Evolutionary conservation across 2,797 vertebrate genomes (phyloP), one percentile per base, ranked within the genome.

Genomic region (Merluccius polli): DNA sequence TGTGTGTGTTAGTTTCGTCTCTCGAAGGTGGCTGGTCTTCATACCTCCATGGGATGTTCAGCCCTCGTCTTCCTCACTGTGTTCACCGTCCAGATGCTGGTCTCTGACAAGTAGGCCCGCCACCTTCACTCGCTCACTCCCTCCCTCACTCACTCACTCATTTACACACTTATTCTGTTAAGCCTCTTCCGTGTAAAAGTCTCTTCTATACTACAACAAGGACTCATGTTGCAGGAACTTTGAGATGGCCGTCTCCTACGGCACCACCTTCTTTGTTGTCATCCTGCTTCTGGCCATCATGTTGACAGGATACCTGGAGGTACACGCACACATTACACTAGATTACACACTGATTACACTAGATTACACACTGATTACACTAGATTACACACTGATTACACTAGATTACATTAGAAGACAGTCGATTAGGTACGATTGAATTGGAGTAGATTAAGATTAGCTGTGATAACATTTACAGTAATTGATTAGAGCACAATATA

Each of bases 71-170:
- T 95, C 59, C 73, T 92, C 4, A 87, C 91, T 38, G 82, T 95
- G 48, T 97, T 97, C 79, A 65, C 86, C 13, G 92, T 97, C 79
- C 96, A 97, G 90, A 95, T 97, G 92, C 89, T 97, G 8, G 94
- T 96, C 74, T 95, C 95, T 1, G 73, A 89, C 73, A 95, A 85
- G 96, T 97, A 86, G 95, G 93, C 76, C 10, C 8, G 2, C 21
- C 24, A 16, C 33, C 24, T 27, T 63, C 21, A 78, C 48, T 48
- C 59, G 30, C 32, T 52, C 32, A 59, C n/a, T 13, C 75, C 31
- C 24, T 18, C 32, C 12, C 31, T 16, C 65, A 11, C 29, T 21
- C 71, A 5, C 16, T 73, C 36, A 52, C 35, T n/a, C n/a, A n/a
- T n/a, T n/a, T n/a, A n/a, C n/a, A n/a, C n/a, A n/a, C n/a, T n/a